These are phyloP conservation scores for Celastrina argiolus DNA, from an alignment of 2,888 invertebrate species.

Conservation along the genomic window DNA sequence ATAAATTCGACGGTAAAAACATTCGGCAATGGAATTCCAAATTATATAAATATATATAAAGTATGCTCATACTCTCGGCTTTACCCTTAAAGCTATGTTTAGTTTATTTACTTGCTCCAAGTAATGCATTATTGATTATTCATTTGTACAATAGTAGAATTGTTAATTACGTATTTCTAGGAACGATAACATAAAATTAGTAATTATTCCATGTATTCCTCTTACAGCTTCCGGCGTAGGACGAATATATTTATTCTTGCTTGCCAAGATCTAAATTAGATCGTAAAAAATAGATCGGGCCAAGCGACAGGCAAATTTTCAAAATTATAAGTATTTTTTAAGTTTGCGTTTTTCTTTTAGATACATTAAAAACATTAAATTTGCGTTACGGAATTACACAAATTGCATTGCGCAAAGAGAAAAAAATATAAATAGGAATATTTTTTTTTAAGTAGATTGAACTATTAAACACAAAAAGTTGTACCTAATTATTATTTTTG, in stretches of 20 bases:
- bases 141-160: slow-evolving; percentile 4
- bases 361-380: not conserved
- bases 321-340: not conserved
- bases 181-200: slow-evolving; percentile 15
- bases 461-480: no score
- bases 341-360: not conserved
- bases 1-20: no score
- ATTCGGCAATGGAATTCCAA: no score
- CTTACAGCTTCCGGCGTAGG: not conserved
- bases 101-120: not conserved
- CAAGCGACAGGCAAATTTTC: not conserved
- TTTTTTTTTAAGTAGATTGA: no score
- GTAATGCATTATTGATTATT: not conserved
- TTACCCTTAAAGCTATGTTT: not conserved
- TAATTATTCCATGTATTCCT: slow-evolving; percentile 18
- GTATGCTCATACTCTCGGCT: no score
- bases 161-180: not conserved
- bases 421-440: no score
- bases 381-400: not conserved
- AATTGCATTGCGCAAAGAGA: no score
- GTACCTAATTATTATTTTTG: no score
- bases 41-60: no score
- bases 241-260: slow-evolving; percentile 9
- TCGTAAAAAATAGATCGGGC: not conserved
- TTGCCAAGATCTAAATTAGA: not conserved